Evolutionary conservation across 1,140 invertebrate genomes (phyloP).

Genomic region (Trichonephila inaurata): DNA sequence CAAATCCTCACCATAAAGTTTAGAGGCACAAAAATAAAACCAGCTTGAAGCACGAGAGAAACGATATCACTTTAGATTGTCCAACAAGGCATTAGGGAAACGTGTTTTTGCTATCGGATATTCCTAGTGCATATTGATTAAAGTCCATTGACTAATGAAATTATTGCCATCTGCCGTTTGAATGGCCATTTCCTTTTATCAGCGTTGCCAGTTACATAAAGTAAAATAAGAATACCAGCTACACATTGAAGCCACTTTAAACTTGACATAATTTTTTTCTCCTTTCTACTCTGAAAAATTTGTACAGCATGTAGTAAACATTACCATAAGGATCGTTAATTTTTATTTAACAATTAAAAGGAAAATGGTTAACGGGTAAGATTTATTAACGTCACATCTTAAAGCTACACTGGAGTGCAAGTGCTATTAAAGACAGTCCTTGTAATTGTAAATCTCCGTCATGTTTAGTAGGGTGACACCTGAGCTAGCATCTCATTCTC

Average conservation of each 20-base stretch:
- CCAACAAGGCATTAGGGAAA: slow-evolving; percentile 23
- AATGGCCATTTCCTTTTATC: not conserved
- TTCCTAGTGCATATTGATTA: not conserved
- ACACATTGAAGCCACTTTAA: not conserved
- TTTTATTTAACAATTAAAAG: slow-evolving; percentile 18
- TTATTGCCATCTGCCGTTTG: slow-evolving; percentile 11
- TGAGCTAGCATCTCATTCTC: too few species aligned
- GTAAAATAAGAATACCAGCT: not conserved
- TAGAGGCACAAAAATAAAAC: not conserved
- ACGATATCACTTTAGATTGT: slow-evolving; percentile 41
- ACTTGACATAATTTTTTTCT: not conserved
- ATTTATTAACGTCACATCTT: too few species aligned
- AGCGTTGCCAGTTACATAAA: not conserved
- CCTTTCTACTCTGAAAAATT: not conserved
- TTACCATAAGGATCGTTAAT: not conserved
- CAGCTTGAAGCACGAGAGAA: not conserved
- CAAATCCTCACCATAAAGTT: slow-evolving; percentile 53
- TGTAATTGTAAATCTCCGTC: too few species aligned
- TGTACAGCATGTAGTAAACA: not conserved
- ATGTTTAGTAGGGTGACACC: too few species aligned
- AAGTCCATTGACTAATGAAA: slow-evolving; percentile 48
- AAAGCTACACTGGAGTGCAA: too few species aligned
- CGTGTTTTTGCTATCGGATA: not conserved
- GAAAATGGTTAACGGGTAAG: too few species aligned
- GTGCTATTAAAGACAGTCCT: too few species aligned